Conservation (phyloP, 2,113 vertebrate species). For the Onychostruthus taczanowskii region DNA sequence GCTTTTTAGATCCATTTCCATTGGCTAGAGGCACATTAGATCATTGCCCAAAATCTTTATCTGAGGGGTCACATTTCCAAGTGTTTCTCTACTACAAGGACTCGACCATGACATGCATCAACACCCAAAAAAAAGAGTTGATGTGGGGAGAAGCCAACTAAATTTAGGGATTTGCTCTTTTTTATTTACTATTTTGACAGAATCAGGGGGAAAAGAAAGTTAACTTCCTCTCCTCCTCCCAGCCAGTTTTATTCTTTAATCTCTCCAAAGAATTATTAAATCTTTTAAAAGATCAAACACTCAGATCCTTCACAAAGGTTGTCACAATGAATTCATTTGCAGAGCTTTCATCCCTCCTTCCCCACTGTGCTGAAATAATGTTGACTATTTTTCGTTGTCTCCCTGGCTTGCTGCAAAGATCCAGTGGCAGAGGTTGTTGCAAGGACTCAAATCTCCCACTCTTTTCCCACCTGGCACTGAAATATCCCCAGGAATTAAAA, state of each 20-base stretch:
- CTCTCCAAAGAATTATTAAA: conserved; percentile 73
- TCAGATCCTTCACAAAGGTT: conserved; percentile 65
- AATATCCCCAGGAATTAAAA: neutral
- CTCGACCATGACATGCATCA: neutral
- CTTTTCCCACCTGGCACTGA: conserved; percentile 16
- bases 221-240: conserved; percentile 45
- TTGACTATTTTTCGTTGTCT: conserved; percentile 37
- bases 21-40: neutral
- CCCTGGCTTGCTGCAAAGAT: neutral
- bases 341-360: conserved; percentile 62
- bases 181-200: conserved; percentile 68
- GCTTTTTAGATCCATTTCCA: conserved; percentile 29
- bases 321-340: conserved; percentile 66
- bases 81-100: neutral
- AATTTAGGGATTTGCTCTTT: neutral
- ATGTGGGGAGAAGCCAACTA: neutral
- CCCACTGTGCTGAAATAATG: conserved; percentile 60
- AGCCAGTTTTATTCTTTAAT: conserved; percentile 58
- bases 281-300: conserved; percentile 71
- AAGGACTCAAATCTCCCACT: neutral
- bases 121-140: neutral
- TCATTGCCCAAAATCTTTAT: neutral
- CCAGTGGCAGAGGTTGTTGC: conserved; percentile 3
- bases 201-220: conserved; percentile 35
- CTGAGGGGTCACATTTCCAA: neutral